Conservation (phyloP, 2,888 invertebrate species). For the Phyto melanocephala region DNA sequence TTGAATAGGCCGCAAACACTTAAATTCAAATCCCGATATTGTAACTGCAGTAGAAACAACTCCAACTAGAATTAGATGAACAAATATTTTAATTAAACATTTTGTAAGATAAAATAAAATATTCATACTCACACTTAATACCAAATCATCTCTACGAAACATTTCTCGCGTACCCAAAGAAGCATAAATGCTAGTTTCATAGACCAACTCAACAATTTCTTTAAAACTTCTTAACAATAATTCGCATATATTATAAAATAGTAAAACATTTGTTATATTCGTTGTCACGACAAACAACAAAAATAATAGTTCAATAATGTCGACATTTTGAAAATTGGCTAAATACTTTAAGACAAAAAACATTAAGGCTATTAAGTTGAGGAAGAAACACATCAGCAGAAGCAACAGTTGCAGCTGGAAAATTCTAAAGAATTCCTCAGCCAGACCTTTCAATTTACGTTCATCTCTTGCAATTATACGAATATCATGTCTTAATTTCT, state of each 20-base stretch:
- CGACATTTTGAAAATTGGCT: background rate
- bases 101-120: no score
- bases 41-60: background rate
- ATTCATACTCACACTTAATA: constrained; percentile 25
- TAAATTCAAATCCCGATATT: background rate
- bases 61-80: constrained; percentile 61
- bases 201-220: background rate
- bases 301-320: background rate
- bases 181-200: constrained; percentile 24
- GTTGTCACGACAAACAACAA: constrained; percentile 7
- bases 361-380: constrained; percentile 57
- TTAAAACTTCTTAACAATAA: constrained; percentile 1
- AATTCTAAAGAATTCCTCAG: constrained; percentile 43
- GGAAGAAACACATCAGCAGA: constrained; percentile 64
- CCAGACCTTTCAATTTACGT: constrained; percentile 52
- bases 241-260: constrained; percentile 65
- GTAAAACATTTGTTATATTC: constrained; percentile 57
- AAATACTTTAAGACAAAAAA: constrained; percentile 65
- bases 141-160: constrained; percentile 1
- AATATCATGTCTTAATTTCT: constrained; percentile 63
- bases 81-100: no score
- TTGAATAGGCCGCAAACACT: constrained; percentile 41
- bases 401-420: constrained; percentile 65
- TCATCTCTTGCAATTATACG: constrained; percentile 50
- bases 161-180: background rate